Evolutionary conservation across 2,113 vertebrate genomes (phyloP).

Genomic region (Tachuris rubrigastra): DNA sequence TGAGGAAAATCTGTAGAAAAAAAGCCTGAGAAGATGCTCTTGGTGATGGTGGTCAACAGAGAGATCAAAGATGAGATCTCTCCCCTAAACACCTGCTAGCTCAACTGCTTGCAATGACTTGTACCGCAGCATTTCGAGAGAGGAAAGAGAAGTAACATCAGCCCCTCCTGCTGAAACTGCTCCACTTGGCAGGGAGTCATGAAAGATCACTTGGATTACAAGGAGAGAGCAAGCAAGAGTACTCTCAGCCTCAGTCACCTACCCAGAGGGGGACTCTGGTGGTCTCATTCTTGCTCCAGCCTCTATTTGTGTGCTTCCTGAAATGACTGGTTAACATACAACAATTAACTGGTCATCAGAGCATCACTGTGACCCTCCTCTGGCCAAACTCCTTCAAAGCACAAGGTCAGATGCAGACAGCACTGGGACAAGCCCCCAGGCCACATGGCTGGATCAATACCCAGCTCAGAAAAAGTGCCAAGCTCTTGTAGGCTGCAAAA

Average conservation of each 20-base stretch:
- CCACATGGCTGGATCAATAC: not conserved
- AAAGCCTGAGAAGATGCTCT: not conserved
- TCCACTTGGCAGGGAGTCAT: not conserved
- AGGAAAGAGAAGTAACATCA: not conserved
- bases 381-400: not conserved
- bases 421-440: not conserved
- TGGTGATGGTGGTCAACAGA: not conserved
- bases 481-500: not conserved
- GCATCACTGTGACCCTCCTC: accelerated
- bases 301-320: not conserved
- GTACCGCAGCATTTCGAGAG: not conserved
- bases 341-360: not conserved
- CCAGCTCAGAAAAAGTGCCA: not conserved
- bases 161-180: not conserved
- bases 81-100: not conserved
- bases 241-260: not conserved
- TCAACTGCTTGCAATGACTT: not conserved
- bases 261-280: not conserved
- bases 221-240: not conserved
- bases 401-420: not conserved
- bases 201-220: not conserved
- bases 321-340: not conserved
- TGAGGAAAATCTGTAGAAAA: not conserved
- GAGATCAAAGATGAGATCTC: not conserved
- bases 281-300: not conserved